Percentiles rank a stretch among this genome's conserved stretches.
phyloP scores from a whole-genome alignment of 1,140 invertebrate genomes.

The Ditylenchus dipsaci region DNA sequence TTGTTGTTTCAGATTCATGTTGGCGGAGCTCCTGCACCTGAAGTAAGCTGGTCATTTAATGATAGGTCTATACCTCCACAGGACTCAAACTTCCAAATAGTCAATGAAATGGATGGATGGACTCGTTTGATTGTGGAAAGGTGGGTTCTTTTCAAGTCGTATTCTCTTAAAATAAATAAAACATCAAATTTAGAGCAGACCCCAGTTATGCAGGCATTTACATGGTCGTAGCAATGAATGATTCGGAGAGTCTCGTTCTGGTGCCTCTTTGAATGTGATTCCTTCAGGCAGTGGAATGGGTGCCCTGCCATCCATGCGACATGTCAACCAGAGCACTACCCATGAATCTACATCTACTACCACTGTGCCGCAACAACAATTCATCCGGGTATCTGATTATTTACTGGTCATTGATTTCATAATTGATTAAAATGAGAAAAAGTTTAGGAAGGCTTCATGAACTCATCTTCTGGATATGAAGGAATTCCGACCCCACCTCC shows the following conservation, averaged over 20 bases:
- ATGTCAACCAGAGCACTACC: not conserved
- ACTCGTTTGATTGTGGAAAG: slow-evolving; percentile 37
- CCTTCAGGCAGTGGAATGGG: not conserved
- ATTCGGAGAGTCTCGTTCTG: slow-evolving; percentile 72
- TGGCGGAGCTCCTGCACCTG: slow-evolving; percentile 60
- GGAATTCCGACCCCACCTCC: slow-evolving; percentile 31
- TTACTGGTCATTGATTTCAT: no score
- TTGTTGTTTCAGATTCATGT: slow-evolving; percentile 57
- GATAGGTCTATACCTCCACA: slow-evolving; percentile 46
- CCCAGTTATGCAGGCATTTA: slow-evolving; percentile 69
- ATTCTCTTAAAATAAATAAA: no score
- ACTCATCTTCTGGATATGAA: slow-evolving; percentile 3
- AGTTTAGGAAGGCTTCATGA: no score
- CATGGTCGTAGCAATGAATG: slow-evolving; percentile 70
- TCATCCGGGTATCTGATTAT: not conserved
- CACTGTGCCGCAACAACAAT: not conserved
- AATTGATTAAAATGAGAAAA: no score
- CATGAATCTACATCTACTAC: not conserved
- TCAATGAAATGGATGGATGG: slow-evolving; percentile 44
- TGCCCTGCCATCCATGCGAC: not conserved
- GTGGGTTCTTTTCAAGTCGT: slow-evolving; percentile 28
- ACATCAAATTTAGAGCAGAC: slow-evolving; percentile 10
- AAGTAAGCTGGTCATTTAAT: slow-evolving; percentile 61
- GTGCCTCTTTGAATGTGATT: slow-evolving; percentile 71
- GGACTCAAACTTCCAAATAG: slow-evolving; percentile 56